These are phyloP conservation scores for Diadromus collaris DNA, from an alignment of 2,888 invertebrate species.

Conservation along the genomic window DNA sequence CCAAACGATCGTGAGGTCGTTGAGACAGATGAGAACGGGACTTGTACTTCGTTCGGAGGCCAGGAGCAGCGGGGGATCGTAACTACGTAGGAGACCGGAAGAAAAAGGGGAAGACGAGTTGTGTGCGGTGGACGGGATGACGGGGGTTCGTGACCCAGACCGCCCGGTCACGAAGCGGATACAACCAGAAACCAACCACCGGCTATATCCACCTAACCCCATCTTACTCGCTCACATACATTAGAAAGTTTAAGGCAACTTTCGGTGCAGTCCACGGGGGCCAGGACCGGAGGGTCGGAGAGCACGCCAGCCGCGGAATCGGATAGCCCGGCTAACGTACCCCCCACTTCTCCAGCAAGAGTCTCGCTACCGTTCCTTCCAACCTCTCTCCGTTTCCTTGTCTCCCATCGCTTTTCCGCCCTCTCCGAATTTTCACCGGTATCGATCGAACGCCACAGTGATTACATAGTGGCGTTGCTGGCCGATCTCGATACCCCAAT, in stretches of 20 bases:
- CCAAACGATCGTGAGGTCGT: constrained; percentile 32
- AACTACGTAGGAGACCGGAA: constrained; percentile 23
- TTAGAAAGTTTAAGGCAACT: constrained; percentile 76
- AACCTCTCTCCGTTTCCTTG: constrained; percentile 30
- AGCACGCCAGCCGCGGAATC: constrained; percentile 63
- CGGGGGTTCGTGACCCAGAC: constrained; percentile 73
- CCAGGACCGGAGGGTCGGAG: constrained; percentile 28
- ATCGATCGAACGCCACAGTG: constrained; percentile 12
- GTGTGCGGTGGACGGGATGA: constrained; percentile 10
- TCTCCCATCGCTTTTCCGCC: constrained; percentile 37
- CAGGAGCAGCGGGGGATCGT: background rate
- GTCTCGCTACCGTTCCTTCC: constrained; percentile 43
- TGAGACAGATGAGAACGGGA: constrained; percentile 29
- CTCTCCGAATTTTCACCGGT: constrained; percentile 29
- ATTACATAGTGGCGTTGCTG: background rate
- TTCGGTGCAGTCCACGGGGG: constrained; percentile 65
- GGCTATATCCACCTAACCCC: constrained; percentile 6
- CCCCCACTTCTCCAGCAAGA: constrained; percentile 33
- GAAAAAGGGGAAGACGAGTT: constrained; percentile 22
- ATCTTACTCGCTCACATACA: constrained; percentile 73
- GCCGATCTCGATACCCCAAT: constrained; percentile 1
- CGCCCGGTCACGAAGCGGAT: constrained; percentile 71
- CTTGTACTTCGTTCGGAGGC: constrained; percentile 16
- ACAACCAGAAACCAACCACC: constrained; percentile 70
- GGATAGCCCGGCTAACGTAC: constrained; percentile 65